phyloP scores from a whole-genome alignment of 2,888 invertebrate species.

The Saturnia japonica region DNA sequence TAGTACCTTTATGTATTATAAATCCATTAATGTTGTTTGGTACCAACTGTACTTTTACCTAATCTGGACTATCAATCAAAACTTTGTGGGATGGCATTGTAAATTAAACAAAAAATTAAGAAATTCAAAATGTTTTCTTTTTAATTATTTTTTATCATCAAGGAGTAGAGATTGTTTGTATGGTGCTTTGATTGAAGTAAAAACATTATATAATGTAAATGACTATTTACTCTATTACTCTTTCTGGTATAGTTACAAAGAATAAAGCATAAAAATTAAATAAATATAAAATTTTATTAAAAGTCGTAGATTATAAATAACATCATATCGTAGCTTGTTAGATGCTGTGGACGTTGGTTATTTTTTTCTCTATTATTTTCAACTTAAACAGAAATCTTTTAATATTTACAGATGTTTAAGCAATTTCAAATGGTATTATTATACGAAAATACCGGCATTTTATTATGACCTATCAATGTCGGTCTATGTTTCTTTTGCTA shows the following conservation, averaged over 20 bases:
- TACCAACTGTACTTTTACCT: no score
- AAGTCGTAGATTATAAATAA: slow-evolving; percentile 38
- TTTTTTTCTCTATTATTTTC: slow-evolving; percentile 20
- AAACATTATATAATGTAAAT: neutral
- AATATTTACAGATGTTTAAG: slow-evolving; percentile 17
- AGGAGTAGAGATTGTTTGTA: no score
- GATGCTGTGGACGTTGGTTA: slow-evolving; percentile 38
- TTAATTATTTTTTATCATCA: no score
- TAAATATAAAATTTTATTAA: slow-evolving; percentile 3
- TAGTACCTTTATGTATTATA: neutral
- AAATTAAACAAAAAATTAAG: no score
- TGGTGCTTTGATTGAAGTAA: neutral
- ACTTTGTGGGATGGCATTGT: no score
- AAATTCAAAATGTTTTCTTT: no score
- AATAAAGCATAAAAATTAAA: slow-evolving; percentile 17
- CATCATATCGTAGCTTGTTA: slow-evolving; percentile 39
- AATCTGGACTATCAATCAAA: no score
- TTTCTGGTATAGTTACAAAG: neutral
- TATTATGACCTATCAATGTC: neutral
- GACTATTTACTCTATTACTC: neutral
- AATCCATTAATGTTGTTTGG: no score
- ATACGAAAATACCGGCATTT: neutral
- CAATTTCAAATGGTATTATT: neutral
- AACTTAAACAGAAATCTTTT: slow-evolving; percentile 21
- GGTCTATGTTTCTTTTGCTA: no score